These are phyloP conservation scores for Perdita meconis DNA, from an alignment of 2,888 invertebrate species.

Conservation along the genomic window DNA sequence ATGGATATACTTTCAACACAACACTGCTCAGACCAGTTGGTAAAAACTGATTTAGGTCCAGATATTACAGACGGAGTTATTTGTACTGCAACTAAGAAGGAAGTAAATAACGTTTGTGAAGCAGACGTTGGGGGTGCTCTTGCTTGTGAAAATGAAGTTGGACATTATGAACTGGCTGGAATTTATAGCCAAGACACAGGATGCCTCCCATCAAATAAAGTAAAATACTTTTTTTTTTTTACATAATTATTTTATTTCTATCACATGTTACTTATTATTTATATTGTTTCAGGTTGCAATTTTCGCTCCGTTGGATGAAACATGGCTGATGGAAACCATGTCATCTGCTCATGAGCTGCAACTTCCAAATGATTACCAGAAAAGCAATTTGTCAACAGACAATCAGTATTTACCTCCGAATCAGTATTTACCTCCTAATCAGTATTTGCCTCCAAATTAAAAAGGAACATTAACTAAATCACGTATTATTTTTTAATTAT, in stretches of 20 bases:
- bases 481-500: constrained; percentile 25
- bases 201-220: constrained; percentile 84
- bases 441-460: constrained; percentile 74
- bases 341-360: background rate
- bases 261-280: background rate
- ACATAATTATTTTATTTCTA: background rate
- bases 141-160: constrained; percentile 90
- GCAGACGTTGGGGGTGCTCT: constrained; percentile 93
- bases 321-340: constrained; percentile 73
- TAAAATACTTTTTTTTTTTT: constrained; percentile 46
- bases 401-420: constrained; percentile 70
- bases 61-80: constrained; percentile 88
- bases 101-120: constrained; percentile 90
- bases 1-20: constrained; percentile 88
- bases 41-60: constrained; percentile 86
- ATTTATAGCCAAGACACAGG: constrained; percentile 92
- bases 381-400: constrained; percentile 54
- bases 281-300: constrained; percentile 76
- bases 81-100: constrained; percentile 88
- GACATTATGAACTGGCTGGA: constrained; percentile 89
- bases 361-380: constrained; percentile 36
- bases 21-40: constrained; percentile 87
- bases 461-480: constrained; percentile 9
- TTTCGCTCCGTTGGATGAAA: constrained; percentile 75
- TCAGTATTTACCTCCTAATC: constrained; percentile 65